A percentile compares a stretch with the other conserved stretches of the same genome.
Conservation (phyloP, 2,113 vertebrate species). For the Mystacornis crossleyi region DNA sequence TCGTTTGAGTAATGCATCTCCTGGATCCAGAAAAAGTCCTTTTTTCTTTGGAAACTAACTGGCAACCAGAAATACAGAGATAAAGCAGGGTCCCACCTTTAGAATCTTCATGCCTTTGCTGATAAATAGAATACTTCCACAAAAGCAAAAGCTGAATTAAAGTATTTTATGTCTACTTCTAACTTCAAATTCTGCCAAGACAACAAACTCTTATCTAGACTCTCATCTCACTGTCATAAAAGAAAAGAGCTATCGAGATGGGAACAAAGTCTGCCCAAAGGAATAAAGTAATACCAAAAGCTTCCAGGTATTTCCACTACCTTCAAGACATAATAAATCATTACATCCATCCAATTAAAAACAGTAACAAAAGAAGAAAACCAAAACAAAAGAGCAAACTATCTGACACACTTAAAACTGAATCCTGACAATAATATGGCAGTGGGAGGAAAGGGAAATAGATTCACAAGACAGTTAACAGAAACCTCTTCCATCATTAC, state of each 20-base stretch:
- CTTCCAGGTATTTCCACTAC: neutral
- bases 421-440: neutral
- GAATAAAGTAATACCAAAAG: neutral
- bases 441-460: neutral
- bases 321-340: neutral
- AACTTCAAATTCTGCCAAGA: neutral
- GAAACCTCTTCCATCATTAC: neutral
- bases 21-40: neutral
- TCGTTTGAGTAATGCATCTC: neutral
- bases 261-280: neutral
- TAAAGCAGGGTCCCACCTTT: neutral
- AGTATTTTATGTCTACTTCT: neutral
- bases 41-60: neutral
- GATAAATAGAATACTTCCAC: neutral
- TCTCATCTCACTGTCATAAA: neutral
- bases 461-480: neutral
- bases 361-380: neutral
- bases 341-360: neutral
- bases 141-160: neutral
- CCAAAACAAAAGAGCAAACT: neutral
- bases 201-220: neutral
- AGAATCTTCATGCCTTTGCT: neutral
- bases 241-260: neutral
- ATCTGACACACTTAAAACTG: neutral
- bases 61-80: neutral